Base-by-base conservation (phyloP, 1,140 invertebrate species). In the Drosophila nikananu region DNA sequence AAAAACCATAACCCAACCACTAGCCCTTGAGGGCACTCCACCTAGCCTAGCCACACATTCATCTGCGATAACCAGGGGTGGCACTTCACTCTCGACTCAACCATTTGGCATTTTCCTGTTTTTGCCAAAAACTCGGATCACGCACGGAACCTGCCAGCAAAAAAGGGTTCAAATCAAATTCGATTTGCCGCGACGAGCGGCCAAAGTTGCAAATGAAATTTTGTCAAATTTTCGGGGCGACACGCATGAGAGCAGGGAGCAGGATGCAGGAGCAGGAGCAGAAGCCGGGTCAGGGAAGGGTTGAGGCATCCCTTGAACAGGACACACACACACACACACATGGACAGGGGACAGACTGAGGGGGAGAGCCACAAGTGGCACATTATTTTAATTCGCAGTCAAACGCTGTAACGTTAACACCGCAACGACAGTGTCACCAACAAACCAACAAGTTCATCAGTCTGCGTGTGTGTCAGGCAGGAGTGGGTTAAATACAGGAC, bases 311-410 rank as follows among this genome's bases (percentile, higher is more conserved):
- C 39, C n/a, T n/a, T 15, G 13, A 15, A 37, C 37, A 39, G 35
- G 35, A 41, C 46, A 25, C 17, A 52, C 49, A 30, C 46, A 25
- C 17, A 52, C 49, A 30, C 49, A 32, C 27, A 52, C 49, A 52
- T 27, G 27, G 25, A 13, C 25, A 23, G 21, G 15, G 5, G 10
- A 46, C 44, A 27, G 27, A 80, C 23, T 57, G 35, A 15, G 4
- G n/a, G 9, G n/a, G 64, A 48, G 75, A 77, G 91, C 91, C 91
- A 92, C 91, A 92, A 92, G 91, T 92, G 91, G 91, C 87, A 89
- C 86, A 92, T 92, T 92, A 92, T 86, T 92, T 89, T 91, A 83
- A 91, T 91, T 89, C 71, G 71, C 89, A 91, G 89, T 91, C 84
- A 91, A 91, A 91, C 81, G 83, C 37, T 82, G 79, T 80, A 84